Evolutionary conservation across 2,113 vertebrate species (phyloP).

Genomic region (Ictalurus punctatus): DNA sequence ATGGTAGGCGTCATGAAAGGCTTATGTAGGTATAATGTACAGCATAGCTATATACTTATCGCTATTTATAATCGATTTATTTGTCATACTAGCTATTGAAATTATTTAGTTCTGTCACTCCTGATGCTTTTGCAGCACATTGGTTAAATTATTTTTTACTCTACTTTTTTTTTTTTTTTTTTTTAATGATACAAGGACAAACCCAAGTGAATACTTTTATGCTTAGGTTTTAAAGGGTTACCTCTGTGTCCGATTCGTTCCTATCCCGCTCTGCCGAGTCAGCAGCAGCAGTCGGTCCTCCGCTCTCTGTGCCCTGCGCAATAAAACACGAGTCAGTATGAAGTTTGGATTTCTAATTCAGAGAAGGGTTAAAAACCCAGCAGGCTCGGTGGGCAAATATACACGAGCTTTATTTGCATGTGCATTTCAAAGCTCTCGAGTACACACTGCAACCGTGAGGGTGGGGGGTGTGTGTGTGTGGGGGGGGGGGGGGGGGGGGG

Average conservation of each 20-base stretch:
- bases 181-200: background rate
- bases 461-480: no score
- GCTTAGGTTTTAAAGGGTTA: slow-evolving; percentile 2
- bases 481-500: no score
- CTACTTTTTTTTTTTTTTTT: no score
- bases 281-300: background rate
- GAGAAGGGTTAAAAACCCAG: background rate
- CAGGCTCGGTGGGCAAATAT: background rate
- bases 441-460: background rate
- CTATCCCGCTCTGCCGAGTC: background rate
- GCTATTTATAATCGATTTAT: no score
- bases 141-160: background rate
- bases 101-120: background rate
- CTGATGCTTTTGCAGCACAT: background rate
- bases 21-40: background rate
- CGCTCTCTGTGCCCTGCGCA: slow-evolving; percentile 24
- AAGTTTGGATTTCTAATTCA: background rate
- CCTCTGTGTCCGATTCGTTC: slow-evolving; percentile 32
- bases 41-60: background rate
- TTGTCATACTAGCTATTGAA: background rate
- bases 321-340: slow-evolving; percentile 8
- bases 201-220: background rate
- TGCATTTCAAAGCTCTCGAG: slow-evolving; percentile 13
- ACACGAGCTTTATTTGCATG: slow-evolving; percentile 12
- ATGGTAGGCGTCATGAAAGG: background rate